Percentiles rank a stretch among this genome's conserved stretches.
phyloP scores from a whole-genome alignment of 2,797 vertebrate species.

The Odontamblyopus rebecca region DNA sequence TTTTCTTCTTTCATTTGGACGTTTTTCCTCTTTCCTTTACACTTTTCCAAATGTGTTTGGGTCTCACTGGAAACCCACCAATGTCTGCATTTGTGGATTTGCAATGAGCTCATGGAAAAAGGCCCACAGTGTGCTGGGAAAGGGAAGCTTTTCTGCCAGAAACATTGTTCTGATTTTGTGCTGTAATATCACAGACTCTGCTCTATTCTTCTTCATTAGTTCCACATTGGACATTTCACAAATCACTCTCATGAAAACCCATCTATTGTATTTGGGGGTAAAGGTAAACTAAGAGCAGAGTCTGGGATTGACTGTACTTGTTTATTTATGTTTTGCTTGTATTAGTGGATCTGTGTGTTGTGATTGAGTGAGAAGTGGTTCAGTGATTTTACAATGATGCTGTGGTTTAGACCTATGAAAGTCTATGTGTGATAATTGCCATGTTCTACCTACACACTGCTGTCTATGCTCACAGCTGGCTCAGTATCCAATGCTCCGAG shows the following conservation, averaged over 20 bases:
- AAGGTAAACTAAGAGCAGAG: constrained; percentile 40
- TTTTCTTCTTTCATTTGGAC: constrained; percentile 43
- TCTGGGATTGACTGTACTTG: constrained; percentile 49
- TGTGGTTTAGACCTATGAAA: background rate
- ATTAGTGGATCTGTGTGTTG: constrained; percentile 51
- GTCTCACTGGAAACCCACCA: constrained; percentile 68
- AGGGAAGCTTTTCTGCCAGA: constrained; percentile 59
- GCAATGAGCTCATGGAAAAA: constrained; percentile 75
- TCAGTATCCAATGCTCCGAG: constrained; percentile 93
- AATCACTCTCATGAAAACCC: constrained; percentile 25
- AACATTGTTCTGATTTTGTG: constrained; percentile 64
- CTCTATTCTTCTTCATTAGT: constrained; percentile 51
- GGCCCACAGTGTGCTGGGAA: constrained; percentile 67
- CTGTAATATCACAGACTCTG: constrained; percentile 67
- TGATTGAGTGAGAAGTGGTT: constrained; percentile 41
- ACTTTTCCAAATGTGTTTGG: constrained; percentile 63
- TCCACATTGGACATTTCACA: constrained; percentile 27
- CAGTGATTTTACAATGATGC: constrained; percentile 16
- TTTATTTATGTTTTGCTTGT: constrained; percentile 48
- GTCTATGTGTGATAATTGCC: constrained; percentile 4
- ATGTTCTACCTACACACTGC: constrained; percentile 54
- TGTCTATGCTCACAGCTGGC: constrained; percentile 85
- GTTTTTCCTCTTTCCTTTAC: constrained; percentile 55
- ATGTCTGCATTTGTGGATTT: constrained; percentile 65
- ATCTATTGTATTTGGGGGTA: background rate